Conservation (phyloP, 2,113 vertebrate genomes). For the Oreocharis arfaki region DNA sequence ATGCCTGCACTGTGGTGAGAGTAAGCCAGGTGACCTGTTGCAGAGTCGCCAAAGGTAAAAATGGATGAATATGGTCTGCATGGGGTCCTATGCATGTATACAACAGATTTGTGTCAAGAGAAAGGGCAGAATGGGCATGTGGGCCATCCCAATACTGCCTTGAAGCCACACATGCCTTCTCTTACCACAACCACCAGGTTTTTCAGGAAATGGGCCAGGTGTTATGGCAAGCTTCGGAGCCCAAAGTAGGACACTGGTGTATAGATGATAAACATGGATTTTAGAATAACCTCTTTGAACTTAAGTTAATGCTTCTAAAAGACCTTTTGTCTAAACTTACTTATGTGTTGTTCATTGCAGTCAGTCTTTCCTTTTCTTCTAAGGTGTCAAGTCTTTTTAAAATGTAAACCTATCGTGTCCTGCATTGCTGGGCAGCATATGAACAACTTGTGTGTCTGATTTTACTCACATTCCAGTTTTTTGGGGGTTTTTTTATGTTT, state of each 20-base stretch:
- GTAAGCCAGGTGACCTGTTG: not conserved
- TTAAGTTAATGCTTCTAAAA: not conserved
- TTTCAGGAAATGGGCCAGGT: not conserved
- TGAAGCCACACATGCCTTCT: not conserved
- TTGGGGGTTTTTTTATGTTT: not conserved
- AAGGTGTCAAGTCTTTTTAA: not conserved
- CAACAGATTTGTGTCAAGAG: not conserved
- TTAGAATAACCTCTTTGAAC: not conserved
- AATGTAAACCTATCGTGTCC: not conserved
- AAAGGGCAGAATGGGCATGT: not conserved
- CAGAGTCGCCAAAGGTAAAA: not conserved
- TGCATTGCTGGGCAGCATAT: not conserved
- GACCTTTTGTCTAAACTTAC: not conserved
- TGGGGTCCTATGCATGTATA: not conserved
- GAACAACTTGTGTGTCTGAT: not conserved
- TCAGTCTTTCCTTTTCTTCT: not conserved
- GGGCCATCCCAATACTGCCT: not conserved
- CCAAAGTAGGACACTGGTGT: not conserved
- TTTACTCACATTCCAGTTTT: not conserved
- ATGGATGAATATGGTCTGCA: not conserved
- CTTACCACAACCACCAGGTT: not conserved
- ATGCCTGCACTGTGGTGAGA: not conserved
- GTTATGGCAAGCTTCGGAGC: not conserved
- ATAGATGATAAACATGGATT: not conserved
- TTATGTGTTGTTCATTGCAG: not conserved